Base-by-base conservation (phyloP, 2,888 invertebrate species). In the Entomobrya multifasciata region DNA sequence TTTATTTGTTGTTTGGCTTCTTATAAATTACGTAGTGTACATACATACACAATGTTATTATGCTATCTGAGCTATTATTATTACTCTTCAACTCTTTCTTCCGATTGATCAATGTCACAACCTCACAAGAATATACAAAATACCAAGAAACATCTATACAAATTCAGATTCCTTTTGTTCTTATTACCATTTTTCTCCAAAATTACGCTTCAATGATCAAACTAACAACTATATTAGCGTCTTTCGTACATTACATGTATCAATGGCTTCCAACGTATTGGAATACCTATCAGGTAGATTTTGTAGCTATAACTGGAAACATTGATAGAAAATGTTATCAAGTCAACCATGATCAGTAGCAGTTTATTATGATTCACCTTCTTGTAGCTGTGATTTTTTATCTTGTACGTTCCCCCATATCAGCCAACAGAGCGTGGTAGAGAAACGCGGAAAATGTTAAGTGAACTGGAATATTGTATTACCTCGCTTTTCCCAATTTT, bases 51-150 rank as follows among this genome's bases (percentile, higher is more conserved):
- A 36, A 36, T 36, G 36, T 36, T 36, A 36, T 36, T 36, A 36
- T 36, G 8, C 8, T 36, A 36, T 36, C 4, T 36, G 4, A 8
- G 36, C 5, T 36, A 36, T 36, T 36, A 36, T 36, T 36, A 36
- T 36, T 36, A 36, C 8, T 36, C 8, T 36, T 36, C 8, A 36
- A 36, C 4, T 36, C 8, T 22, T 17, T 4, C 4, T 3, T 67
- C 47, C 47, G 77, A 77, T 77, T 77, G 77, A 77, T 77, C 57
- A 77, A 36, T 76, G 76, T 77, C 77, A 41, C 55, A 77, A 60
- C 11, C 60, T 55, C 6, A 11, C 1, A 20, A 20, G 13, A 36
- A 36, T 6, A 36, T 36, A 36, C 36, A 36, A n/a, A n/a, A n/a
- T n/a, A n/a, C n/a, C n/a, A n/a, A n/a, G n/a, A n/a, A n/a, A n/a